phyloP scores from a whole-genome alignment of 2,113 vertebrate species.

The Hemiprocne comata region DNA sequence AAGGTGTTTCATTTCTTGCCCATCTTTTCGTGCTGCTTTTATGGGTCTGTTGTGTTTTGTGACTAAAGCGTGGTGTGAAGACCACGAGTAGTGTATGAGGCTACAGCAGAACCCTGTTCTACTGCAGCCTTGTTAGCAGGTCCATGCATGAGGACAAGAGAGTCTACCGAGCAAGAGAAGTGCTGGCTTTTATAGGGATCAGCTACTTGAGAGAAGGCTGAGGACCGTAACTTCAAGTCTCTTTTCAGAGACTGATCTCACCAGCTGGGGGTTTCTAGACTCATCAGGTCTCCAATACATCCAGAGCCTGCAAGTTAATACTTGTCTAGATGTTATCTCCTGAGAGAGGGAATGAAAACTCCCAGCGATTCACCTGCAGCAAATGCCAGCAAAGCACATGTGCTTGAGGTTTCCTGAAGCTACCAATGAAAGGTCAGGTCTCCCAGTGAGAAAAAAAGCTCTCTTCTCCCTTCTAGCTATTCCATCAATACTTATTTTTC shows the following conservation, averaged over 20 bases:
- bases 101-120: background rate
- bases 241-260: background rate
- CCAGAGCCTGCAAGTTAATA: conserved; percentile 6
- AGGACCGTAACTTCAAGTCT: background rate
- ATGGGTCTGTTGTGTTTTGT: conserved; percentile 1
- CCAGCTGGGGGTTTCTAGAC: background rate
- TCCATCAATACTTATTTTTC: conserved; percentile 61
- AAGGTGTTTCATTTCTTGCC: conserved; percentile 46
- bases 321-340: background rate
- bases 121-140: background rate
- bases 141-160: background rate
- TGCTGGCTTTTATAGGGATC: background rate
- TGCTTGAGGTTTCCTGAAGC: conserved; percentile 47
- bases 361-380: background rate
- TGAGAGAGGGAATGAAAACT: background rate
- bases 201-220: background rate
- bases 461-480: conserved; percentile 30
- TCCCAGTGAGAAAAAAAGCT: conserved; percentile 8
- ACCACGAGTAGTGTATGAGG: background rate
- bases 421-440: conserved; percentile 59
- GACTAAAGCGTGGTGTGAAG: background rate
- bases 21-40: background rate
- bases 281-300: background rate
- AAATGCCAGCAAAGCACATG: conserved; percentile 40
- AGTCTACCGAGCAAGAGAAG: background rate